Conservation (phyloP, 2,888 invertebrate genomes). For the Idaea aversata region DNA sequence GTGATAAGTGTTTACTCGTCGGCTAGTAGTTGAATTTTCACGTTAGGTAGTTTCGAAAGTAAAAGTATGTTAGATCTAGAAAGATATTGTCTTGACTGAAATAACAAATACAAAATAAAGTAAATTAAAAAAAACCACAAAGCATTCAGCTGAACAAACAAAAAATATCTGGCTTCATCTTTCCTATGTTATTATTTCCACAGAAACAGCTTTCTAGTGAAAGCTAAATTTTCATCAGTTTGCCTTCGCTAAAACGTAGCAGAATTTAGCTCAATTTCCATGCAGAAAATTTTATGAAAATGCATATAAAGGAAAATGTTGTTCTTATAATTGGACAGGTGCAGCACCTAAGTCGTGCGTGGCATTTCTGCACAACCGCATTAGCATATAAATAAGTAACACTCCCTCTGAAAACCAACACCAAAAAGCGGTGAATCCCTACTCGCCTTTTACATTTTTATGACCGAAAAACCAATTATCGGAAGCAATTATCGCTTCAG, state of each 20-base stretch:
- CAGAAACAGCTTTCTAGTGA: constrained; percentile 39
- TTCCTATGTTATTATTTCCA: constrained; percentile 48
- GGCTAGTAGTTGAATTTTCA: background rate
- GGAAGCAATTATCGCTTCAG: constrained; percentile 72
- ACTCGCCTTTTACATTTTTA: constrained; percentile 67
- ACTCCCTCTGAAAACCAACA: constrained; percentile 55
- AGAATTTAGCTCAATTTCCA: constrained; percentile 62
- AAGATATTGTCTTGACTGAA: no score
- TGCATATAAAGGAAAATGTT: constrained; percentile 68
- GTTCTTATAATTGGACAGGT: constrained; percentile 76
- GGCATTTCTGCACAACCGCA: constrained; percentile 63
- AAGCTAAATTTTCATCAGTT: constrained; percentile 44
- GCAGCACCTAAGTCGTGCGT: constrained; percentile 70
- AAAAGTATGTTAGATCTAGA: no score
- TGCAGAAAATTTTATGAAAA: constrained; percentile 72
- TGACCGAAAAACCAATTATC: constrained; percentile 74
- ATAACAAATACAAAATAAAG: background rate
- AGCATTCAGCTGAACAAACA: constrained; percentile 18
- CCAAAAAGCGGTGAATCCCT: constrained; percentile 44
- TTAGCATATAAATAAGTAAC: constrained; percentile 77
- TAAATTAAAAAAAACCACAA: background rate
- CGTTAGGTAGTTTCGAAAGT: background rate
- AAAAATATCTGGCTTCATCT: constrained; percentile 22
- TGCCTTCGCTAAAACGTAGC: constrained; percentile 48
- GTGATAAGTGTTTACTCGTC: constrained; percentile 19